Conservation (phyloP, 2,888 invertebrate species). For the Limulus polyphemus region DNA sequence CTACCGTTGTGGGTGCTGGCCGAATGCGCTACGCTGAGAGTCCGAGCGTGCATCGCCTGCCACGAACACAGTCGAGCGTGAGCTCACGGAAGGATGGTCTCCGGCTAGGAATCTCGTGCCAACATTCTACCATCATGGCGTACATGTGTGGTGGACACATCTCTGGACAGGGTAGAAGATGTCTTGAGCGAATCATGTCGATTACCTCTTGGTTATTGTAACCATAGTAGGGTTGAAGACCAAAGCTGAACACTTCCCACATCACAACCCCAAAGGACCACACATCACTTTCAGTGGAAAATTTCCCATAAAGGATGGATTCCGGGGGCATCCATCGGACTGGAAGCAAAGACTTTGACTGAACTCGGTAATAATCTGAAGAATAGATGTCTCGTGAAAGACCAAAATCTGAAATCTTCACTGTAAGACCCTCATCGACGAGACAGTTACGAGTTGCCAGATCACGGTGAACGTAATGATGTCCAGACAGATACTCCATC, state of each 20-base stretch:
- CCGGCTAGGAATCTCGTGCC: constrained; percentile 84
- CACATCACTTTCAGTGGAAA: constrained; percentile 93
- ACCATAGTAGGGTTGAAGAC: constrained; percentile 86
- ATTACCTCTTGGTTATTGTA: constrained; percentile 95
- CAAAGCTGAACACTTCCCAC: constrained; percentile 98
- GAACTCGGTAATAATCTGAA: constrained; percentile 84
- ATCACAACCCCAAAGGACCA: constrained; percentile 98
- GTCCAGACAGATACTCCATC: constrained; percentile 48
- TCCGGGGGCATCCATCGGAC: constrained; percentile 99
- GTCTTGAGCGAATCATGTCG: constrained; percentile 87
- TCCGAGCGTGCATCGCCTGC: constrained; percentile 36
- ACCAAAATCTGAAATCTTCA: constrained; percentile 96
- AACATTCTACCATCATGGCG: constrained; percentile 93
- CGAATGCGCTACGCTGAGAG: constrained; percentile 5
- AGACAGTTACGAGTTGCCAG: constrained; percentile 91
- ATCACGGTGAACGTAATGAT: constrained; percentile 93
- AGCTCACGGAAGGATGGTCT: constrained; percentile 89
- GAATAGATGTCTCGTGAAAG: constrained; percentile 84
- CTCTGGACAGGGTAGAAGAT: constrained; percentile 80
- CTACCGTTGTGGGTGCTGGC: neutral
- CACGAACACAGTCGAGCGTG: constrained; percentile 65
- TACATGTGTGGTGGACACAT: constrained; percentile 85
- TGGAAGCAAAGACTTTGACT: constrained; percentile 83
- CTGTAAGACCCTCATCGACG: constrained; percentile 82
- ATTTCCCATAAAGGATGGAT: constrained; percentile 92